Percentiles rank a stretch among this genome's conserved stretches.
Conservation (phyloP, 2,797 vertebrate genomes). For the Dromococcyx pavoninus region DNA sequence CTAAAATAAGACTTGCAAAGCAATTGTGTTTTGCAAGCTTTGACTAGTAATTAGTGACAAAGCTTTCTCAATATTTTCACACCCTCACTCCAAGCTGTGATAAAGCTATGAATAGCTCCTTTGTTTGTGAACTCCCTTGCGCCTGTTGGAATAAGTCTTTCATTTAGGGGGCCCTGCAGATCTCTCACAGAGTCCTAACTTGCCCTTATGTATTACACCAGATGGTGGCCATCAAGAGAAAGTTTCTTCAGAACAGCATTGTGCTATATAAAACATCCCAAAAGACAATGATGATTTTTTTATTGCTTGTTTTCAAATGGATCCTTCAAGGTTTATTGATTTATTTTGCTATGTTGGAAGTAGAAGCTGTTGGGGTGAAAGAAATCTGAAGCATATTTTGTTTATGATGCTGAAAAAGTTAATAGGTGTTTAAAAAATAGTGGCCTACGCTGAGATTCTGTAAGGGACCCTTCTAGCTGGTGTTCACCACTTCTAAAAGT, state of each 20-base stretch:
- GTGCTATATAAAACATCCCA: neutral
- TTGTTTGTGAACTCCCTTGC: neutral
- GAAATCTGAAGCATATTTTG: neutral
- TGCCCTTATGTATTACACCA: neutral
- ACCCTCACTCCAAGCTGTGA: neutral
- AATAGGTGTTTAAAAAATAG: neutral
- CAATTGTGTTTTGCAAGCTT: constrained; percentile 10
- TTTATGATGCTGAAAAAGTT: neutral
- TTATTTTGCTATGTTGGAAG: neutral
- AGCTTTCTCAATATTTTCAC: constrained; percentile 37
- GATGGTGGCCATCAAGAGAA: neutral
- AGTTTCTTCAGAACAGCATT: neutral
- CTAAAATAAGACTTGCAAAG: constrained; percentile 9
- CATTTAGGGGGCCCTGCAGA: neutral
- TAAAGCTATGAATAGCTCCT: constrained; percentile 29
- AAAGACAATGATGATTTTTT: neutral
- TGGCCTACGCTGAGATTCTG: neutral
- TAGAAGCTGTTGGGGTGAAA: neutral
- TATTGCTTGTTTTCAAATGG: neutral
- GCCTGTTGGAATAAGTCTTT: neutral
- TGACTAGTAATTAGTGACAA: constrained; percentile 30
- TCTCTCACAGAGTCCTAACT: neutral
- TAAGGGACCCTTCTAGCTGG: neutral
- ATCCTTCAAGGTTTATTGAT: neutral
- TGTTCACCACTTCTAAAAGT: neutral